Base-by-base conservation (phyloP, 2,888 invertebrate genomes). In the Luperina nickerlii region DNA sequence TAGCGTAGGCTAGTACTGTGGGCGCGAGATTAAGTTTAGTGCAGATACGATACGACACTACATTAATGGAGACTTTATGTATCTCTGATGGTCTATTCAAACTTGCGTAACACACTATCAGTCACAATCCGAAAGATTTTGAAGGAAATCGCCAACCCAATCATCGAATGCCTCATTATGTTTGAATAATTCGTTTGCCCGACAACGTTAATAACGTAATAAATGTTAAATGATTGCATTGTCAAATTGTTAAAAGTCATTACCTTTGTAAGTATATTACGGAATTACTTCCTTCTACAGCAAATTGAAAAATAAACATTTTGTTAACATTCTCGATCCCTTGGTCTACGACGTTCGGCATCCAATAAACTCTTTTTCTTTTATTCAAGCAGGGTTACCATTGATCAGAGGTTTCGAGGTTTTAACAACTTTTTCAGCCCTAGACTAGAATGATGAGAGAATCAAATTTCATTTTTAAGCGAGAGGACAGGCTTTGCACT, bases 1-100 rank as follows among this genome's bases (percentile, higher is more conserved):
- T 92, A 93, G 93, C 93, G 94, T 94, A 94, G 94, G 93, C 88
- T 93, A 90, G 85, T 86, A 87, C 80, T 81, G 87, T 86, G 83
- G 85, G 75, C 78, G 78, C 82, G 68, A 86, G 88, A 89, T 73
- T 76, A 88, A 76, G 60, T 71, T 60, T 1, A 8, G 7, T 69
- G 65, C 79, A 89, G 89, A 88, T 24, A 27, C 6, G 89, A 88
- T 24, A 27, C 6, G 83, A 82, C 85, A 85, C 70, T 81, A 54
- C n/a, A 42, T 68, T 71, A 66, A 3, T 38, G 24, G 32, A 70
- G 24, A 38, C 38, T 38, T 24, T 24, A 70, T 8, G 6, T 24
- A 32, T 24, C 24, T 32, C 24, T 32, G 51, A 27, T 48, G 38
- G 24, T 66, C 66, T 38, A 24, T 38, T 32, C 24, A 38, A 66